Evolutionary conservation across 2,797 vertebrate genomes (phyloP).

Genomic region (Pyrocephalus nanus): DNA sequence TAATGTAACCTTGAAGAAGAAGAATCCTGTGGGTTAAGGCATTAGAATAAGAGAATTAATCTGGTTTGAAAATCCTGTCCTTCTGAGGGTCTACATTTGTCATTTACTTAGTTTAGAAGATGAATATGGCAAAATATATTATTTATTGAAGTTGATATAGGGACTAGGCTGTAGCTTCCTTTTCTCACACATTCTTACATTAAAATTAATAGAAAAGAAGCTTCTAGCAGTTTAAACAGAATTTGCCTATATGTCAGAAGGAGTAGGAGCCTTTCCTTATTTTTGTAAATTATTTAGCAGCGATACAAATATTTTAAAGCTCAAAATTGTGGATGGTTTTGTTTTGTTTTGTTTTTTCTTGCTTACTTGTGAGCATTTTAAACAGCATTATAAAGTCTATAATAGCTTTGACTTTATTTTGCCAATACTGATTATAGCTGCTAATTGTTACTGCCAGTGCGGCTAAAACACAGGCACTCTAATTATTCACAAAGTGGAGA

Average conservation of each 20-base stretch:
- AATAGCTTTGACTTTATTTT: conserved; percentile 17
- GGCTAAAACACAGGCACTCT: background rate
- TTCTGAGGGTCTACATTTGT: conserved; percentile 48
- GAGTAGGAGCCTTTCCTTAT: background rate
- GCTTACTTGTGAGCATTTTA: conserved; percentile 18
- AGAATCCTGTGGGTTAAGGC: conserved; percentile 22
- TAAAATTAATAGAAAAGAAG: conserved; percentile 69
- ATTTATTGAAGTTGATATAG: conserved; percentile 67
- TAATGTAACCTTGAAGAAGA: conserved; percentile 12
- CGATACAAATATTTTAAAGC: conserved; percentile 40
- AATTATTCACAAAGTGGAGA: background rate
- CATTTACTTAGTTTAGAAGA: conserved; percentile 66
- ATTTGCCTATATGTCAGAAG: background rate
- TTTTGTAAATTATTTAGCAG: conserved; percentile 63
- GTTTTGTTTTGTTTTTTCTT: background rate
- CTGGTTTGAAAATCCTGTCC: conserved; percentile 30
- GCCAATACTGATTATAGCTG: background rate
- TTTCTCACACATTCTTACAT: conserved; percentile 27
- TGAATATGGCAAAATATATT: conserved; percentile 65
- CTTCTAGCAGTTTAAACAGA: conserved; percentile 54
- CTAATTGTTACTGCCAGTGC: background rate
- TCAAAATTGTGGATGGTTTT: background rate
- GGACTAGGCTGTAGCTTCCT: conserved; percentile 23
- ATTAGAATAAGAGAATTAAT: conserved; percentile 18
- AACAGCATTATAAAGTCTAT: background rate